Evolutionary conservation across 1,140 invertebrate species (phyloP).

Genomic region (Sitobion miscanthi): DNA sequence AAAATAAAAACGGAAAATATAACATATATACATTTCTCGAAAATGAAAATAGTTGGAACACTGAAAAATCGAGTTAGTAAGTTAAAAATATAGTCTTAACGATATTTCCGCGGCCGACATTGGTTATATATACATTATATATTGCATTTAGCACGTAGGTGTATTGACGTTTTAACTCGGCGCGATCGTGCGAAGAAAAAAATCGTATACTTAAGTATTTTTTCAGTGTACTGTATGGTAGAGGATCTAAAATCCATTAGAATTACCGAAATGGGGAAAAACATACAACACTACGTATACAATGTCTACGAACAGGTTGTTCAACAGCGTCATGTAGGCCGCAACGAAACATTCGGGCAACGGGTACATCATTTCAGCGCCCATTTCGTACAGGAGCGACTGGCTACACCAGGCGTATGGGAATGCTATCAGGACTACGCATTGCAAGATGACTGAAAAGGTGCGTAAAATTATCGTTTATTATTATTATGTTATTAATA

Average conservation of each 20-base stretch:
- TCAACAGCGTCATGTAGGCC: conserved; percentile 13
- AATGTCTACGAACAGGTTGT: not conserved
- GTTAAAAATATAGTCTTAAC: too few species aligned
- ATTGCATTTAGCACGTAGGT: too few species aligned
- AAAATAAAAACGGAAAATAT: too few species aligned
- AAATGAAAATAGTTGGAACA: too few species aligned
- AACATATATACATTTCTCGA: too few species aligned
- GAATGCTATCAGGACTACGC: not conserved
- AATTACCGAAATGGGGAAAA: conserved; percentile 8
- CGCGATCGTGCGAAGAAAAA: too few species aligned
- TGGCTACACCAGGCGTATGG: not conserved
- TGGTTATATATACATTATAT: too few species aligned
- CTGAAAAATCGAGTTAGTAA: too few species aligned
- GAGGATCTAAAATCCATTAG: not conserved
- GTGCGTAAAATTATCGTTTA: not conserved
- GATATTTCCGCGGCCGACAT: too few species aligned
- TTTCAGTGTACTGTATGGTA: too few species aligned
- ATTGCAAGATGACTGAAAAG: not conserved
- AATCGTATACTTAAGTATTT: too few species aligned
- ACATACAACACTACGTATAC: not conserved
- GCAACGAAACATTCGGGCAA: conserved; percentile 21
- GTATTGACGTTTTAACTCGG: too few species aligned
- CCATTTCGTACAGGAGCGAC: not conserved
- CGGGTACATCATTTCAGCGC: not conserved
- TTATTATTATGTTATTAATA: not conserved